Conservation (phyloP, 2,797 vertebrate species). For the Lagorchestes hirsutus region DNA sequence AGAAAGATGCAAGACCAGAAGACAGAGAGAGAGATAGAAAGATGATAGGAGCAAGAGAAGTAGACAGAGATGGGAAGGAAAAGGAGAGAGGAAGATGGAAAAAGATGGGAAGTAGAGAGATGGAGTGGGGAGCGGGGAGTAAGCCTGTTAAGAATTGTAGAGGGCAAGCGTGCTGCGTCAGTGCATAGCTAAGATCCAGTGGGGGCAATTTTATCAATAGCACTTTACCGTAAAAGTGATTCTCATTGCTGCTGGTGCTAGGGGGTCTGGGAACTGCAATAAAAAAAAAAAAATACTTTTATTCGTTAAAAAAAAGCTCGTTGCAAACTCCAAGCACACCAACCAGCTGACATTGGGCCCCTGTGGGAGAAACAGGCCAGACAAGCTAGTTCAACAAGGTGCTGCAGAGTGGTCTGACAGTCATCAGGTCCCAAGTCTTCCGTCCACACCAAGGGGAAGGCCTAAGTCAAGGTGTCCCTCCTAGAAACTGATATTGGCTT, state of each 20-base stretch:
- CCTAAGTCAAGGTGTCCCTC: not conserved
- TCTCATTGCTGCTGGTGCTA: constrained; percentile 81
- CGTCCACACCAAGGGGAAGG: not conserved
- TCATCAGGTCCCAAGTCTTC: not conserved
- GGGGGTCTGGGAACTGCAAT: constrained; percentile 77
- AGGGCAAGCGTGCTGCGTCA: not conserved
- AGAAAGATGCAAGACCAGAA: not conserved
- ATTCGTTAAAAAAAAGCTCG: constrained; percentile 73
- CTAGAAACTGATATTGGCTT: not conserved
- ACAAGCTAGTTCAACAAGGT: not conserved
- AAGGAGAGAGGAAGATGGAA: not conserved
- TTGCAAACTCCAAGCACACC: constrained; percentile 64
- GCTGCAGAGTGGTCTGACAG: not conserved
- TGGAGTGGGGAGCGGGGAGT: not conserved
- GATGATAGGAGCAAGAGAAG: not conserved
- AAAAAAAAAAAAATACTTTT: constrained; percentile 80
- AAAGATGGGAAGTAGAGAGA: not conserved
- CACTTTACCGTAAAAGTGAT: constrained; percentile 80
- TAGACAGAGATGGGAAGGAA: not conserved
- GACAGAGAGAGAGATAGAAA: not conserved
- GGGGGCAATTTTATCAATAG: constrained; percentile 82
- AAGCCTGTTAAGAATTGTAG: not conserved
- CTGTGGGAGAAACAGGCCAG: not conserved
- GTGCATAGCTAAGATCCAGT: constrained; percentile 36
- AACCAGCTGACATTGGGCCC: not conserved